Base-by-base conservation (phyloP, 2,797 vertebrate species). In the Hafferia zeledoni region DNA sequence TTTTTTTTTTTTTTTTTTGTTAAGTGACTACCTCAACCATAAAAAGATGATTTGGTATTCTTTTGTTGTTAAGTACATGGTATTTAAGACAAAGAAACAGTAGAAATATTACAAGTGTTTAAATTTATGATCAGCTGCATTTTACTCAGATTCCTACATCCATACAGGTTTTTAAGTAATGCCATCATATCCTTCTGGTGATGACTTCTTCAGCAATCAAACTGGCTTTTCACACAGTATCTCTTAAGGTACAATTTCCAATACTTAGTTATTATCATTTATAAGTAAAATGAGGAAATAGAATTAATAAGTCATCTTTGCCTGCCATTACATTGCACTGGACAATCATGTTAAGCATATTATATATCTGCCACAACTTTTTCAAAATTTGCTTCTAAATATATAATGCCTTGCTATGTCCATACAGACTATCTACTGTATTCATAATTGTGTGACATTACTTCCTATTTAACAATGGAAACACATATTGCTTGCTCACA, bases 21-120 rank as follows among this genome's bases (percentile, higher is more conserved):
- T 3, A 12, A 68, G 17, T 27, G 0, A 35, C 5, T 59, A 5
- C 13, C 3, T 70, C 11, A 67, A 57, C 5, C 39, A 49, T 10
- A 33, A 8, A 75, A 76, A 70, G 6, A 47, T 8, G 7, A 2
- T 30, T 74, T 39, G 6, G 15, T 60, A 30, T 47, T 84, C 22
- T 52, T 61, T 5, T 63, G 57, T 37, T 43, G 5, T 60, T n/a
- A 60, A 52, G 14, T 47, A 64, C 12, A 28, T 30, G 3, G 11
- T 8, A 49, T 56, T 60, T 55, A 69, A 47, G 18, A 56, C 18
- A 77, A 65, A 39, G 8, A n/a, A 41, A 43, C 9, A 43, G 11
- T 10, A 78, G 47, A 70, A 89, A 39, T 1, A 44, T 24, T 43
- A 8, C 1, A 35, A 59, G 6, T 15, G 3, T 41, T 65, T 69